A percentile compares a stretch with the other conserved stretches of the same genome.
phyloP scores from a whole-genome alignment of 2,888 invertebrate genomes.

The Dryomyza anilis region DNA sequence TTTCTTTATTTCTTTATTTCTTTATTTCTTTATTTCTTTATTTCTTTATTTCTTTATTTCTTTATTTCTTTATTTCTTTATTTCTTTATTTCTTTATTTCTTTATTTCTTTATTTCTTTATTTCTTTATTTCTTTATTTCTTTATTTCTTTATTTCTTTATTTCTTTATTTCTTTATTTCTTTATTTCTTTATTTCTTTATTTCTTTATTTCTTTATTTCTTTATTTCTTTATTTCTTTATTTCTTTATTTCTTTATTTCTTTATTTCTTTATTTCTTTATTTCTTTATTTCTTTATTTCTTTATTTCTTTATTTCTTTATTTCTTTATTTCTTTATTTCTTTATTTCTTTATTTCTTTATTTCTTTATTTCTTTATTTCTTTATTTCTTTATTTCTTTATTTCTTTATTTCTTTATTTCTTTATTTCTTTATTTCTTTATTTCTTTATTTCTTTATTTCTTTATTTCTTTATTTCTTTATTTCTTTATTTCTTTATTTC shows the following conservation, averaged over 20 bases:
- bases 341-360: background rate
- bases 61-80: background rate
- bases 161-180: too few relatives aligned
- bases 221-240: too few relatives aligned
- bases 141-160: too few relatives aligned
- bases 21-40: background rate
- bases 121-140: too few relatives aligned
- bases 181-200: too few relatives aligned
- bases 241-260: background rate
- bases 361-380: background rate
- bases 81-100: background rate
- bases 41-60: background rate
- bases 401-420: background rate
- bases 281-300: background rate
- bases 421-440: background rate
- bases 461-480: background rate
- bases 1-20: background rate
- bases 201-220: too few relatives aligned
- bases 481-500: slow-evolving; percentile 5
- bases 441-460: slow-evolving; percentile 26
- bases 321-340: background rate
- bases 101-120: background rate
- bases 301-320: background rate
- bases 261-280: background rate
- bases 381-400: too few relatives aligned